Base-by-base conservation (phyloP, 1,140 invertebrate genomes). In the Gonatopus flavifemur region DNA sequence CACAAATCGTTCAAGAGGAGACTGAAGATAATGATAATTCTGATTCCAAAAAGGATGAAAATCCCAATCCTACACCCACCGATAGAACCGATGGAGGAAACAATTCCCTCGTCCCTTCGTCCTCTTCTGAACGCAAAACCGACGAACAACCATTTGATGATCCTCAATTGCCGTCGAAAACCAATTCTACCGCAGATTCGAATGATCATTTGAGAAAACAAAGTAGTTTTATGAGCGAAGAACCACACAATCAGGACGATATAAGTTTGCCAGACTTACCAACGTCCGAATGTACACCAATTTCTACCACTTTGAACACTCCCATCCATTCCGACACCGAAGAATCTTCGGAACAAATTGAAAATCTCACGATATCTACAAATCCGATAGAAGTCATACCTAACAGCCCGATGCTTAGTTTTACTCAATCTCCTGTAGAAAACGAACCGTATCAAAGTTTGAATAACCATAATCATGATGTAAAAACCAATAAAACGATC, bases 321-420 rank as follows among this genome's bases (percentile, higher is more conserved):
- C 76, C 76, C 0, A 74, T 69, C 21, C 75, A 77, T 32, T 77
- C 76, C 0, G 75, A 77, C 13, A 77, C 65, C 16, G 75, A 77
- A 44, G 75, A 77, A 28, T 71, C 69, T 0, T 66, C 70, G 2
- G 66, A 70, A 16, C 68, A 64, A 28, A 68, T 66, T 1, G 45
- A 60, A 1, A 58, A 67, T 39, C 45, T 78, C 4, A 62, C 64
- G 7, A 71, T 72, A 38, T 64, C 74, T 0, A 59, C 71, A 0
- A 77, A 77, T 61, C 73, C 71, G 2, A 78, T 78, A 24, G 76
- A 77, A 48, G 62, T 76, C 12, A 69, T 77, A 24, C 66, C 68
- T 28, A 77, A 67, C 36, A 74, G 69, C 57, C 71, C 72, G 1
- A 73, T 77, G 13, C 74, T 78, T 1, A 77, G 75, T 39, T 78